Evolutionary conservation across 2,888 invertebrate genomes (phyloP), one percentile per base, ranked within the genome.

Genomic region (Coremacera marginata): DNA sequence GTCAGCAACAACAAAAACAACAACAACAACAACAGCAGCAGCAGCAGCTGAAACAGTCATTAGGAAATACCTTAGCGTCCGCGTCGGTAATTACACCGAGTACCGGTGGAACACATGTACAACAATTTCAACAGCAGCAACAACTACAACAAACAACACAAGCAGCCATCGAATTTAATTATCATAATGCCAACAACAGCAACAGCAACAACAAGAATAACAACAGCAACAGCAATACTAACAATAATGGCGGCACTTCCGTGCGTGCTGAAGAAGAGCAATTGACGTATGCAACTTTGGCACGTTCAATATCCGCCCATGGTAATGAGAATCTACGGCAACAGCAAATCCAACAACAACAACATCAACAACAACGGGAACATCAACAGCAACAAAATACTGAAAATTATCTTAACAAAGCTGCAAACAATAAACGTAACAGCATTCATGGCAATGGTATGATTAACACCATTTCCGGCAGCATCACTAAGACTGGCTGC

Each of bases 401-500:
- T 44, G 11, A 44, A 14, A 44, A 44, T 44, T 44, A 44, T 44
- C 44, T 11, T 44, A 44, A 44, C 7, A 44, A 44, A 14, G 14
- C 44, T 11, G 27, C 22, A 62, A 34, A 77, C 34, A 11, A 63
- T 7, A 11, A 31, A 5, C 11, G 22, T 60, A 77, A 70, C 65
- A 49, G 37, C 55, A 73, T 57, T 77, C 73, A 60, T 55, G 78
- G 77, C 72, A 75, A 78, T 51, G 81, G 84, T 11, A 83, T 86
- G 68, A 86, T 88, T 83, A 87, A 84, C 70, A 88, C 87, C 52
- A 88, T 88, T 78, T 88, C 88, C 51, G 88, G 89, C 44, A 85
- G 86, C 70, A 87, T 89, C 82, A 85, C 86, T 19, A 81, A 84
- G 34, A 86, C 84, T 2, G 86, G 84, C 1, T 81, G 65, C 52